Base-by-base conservation (phyloP, 2,113 vertebrate genomes). In the Tonatia bakeri region DNA sequence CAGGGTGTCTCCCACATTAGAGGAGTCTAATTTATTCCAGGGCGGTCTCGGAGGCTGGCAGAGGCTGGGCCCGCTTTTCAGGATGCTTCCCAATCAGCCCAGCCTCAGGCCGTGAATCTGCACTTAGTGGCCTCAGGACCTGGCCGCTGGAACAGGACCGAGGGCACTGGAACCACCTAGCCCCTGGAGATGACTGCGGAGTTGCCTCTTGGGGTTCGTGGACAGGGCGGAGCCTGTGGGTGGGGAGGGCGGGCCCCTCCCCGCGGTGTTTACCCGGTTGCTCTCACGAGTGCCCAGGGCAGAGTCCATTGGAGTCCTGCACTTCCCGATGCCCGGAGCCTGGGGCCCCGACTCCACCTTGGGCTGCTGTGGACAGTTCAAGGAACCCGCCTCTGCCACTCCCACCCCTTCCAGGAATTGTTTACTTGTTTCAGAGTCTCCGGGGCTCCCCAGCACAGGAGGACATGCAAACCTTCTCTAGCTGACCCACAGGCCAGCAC, bases 401-500 rank as follows among this genome's bases (percentile, higher is more conserved):
- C 86, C 87, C 79, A 22, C 52, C 64, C 81, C 89, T 95, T 94
- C 94, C 94, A 47, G 97, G 91, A 96, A 96, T 40, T 93, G 97
- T 91, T 93, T 73, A 5, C 72, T 61, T 19, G 50, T 47, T 91
- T 76, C 89, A 76, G 43, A 61, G 45, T 54, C 52, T 20, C 88
- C 10, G 52, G 12, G 14, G 26, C 73, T 50, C 26, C n/a, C 93
- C 43, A 11, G 85, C 0, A 2, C 67, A 45, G 69, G 52, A 31
- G 0, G 61, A 54, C 36, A 20, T 0, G 4, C 20, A 61, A 40
- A n/a, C 38, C 28, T 12, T 28, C 47, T 26, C n/a, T 26, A 5
- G 61, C 1, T 3, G 47, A 59, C 24, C 0, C 16, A 33, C n/a
- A 45, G 70, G 31, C 19, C 61, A 31, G 28, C 45, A 28, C 15